Base-by-base conservation (phyloP, 1,140 invertebrate species). In the Lordiphosa stackelbergi region DNA sequence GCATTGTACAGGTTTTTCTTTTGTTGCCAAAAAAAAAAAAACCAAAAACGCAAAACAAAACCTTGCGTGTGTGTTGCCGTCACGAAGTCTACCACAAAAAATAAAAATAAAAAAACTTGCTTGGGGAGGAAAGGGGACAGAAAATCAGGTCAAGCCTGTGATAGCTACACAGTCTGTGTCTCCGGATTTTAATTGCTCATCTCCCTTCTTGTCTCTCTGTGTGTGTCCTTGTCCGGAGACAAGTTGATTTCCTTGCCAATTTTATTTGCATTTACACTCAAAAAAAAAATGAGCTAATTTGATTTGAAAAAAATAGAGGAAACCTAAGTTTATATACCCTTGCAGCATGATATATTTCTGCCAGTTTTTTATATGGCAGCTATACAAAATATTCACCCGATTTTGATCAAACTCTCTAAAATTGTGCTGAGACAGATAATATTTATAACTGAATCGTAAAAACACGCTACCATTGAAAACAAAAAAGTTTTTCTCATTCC, bases 161-260 rank as follows among this genome's bases (percentile, higher is more conserved):
- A 40, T 43, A 24, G 22, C 22, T 24, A 36, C 42, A 49, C 40
- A 36, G 42, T 55, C 59, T 68, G 56, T 48, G 58, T 66, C 66
- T 56, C 61, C 48, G 63, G 45, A 28, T 78, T 79, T 79, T 69
- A 74, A 62, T 74, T 79, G 74, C 35, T 47, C 13, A 42, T 53
- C 19, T 22, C 40, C 16, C 42, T 55, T 35, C 38, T 47, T 43
- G 43, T 58, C 53, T 73, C 16, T 58, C 46, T 48, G 42, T 60
- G 8, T 54, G 36, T 66, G 69, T 61, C 69, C 57, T 73, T 73
- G 70, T 40, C 46, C 51, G 53, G 51, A 66, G 68, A 66, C 70
- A 79, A 81, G 75, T 74, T 78, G 74, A 81, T 78, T 78, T 78
- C 74, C 74, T 78, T 81, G 74, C 75, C 57, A 65, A 69, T 51